A percentile compares a stretch with the other conserved stretches of the same genome.
Conservation (phyloP, 2,113 vertebrate species). For the Pseudorasbora parva region DNA sequence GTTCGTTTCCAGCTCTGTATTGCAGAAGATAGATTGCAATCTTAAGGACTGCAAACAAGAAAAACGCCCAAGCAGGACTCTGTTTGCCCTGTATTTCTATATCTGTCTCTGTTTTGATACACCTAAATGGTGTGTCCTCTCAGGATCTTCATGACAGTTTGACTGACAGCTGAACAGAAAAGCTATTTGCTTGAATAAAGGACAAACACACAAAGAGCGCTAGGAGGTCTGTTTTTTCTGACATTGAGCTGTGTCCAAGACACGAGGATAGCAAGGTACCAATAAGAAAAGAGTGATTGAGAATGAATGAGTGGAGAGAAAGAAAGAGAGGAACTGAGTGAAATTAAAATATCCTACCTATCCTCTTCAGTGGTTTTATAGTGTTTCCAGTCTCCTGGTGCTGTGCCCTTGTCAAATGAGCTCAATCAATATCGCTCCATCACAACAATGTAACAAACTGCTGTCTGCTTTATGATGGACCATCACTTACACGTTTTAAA, state of each 20-base stretch:
- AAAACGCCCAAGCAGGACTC: neutral
- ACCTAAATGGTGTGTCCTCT: constrained; percentile 28
- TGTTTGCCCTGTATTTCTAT: neutral
- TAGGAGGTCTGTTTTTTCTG: constrained; percentile 33
- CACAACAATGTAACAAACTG: neutral
- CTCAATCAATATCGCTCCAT: constrained; percentile 23
- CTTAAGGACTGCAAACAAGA: constrained; percentile 1
- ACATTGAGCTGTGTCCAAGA: constrained; percentile 4
- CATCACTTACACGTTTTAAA: constrained; percentile 9
- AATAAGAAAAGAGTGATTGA: constrained; percentile 20
- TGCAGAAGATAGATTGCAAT: constrained; percentile 16
- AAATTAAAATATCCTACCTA: constrained; percentile 32
- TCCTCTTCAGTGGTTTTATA: constrained; percentile 31
- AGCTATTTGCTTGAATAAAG: constrained; percentile 43
- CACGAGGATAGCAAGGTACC: constrained; percentile 11
- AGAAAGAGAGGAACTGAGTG: neutral
- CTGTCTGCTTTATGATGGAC: constrained; percentile 16
- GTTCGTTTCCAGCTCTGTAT: neutral
- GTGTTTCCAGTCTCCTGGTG: neutral
- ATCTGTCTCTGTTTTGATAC: constrained; percentile 6
- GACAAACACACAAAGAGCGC: constrained; percentile 31
- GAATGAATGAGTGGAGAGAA: neutral
- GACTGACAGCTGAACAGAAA: constrained; percentile 44
- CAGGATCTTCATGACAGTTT: constrained; percentile 34
- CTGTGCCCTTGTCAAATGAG: constrained; percentile 33